Evolutionary conservation across 2,888 invertebrate species (phyloP).

Genomic region (Conus canariensis): DNA sequence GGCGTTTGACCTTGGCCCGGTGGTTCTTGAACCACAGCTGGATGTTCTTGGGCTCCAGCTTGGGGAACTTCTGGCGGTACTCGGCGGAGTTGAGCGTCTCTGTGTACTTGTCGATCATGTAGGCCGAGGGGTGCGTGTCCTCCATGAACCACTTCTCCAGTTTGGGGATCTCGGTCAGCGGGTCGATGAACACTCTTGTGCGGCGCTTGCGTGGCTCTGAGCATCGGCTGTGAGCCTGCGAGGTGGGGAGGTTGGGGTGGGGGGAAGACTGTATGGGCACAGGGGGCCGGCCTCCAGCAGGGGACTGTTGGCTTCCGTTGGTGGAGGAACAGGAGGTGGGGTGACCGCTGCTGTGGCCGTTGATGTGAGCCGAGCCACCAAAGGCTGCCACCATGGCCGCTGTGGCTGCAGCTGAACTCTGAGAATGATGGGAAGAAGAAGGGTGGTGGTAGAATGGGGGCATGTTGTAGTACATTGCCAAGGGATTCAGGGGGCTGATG

Average conservation of each 20-base stretch:
- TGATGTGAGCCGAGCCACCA: slow-evolving; percentile 36
- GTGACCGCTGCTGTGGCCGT: slow-evolving; percentile 39
- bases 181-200: slow-evolving; percentile 99
- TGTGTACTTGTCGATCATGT: slow-evolving; percentile 97
- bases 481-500: slow-evolving; percentile 64
- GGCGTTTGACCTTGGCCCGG: slow-evolving; percentile 97
- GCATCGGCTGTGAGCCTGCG: slow-evolving; percentile 47
- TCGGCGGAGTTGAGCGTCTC: slow-evolving; percentile 98
- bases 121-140: slow-evolving; percentile 99
- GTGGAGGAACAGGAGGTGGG: slow-evolving; percentile 37
- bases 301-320: slow-evolving; percentile 31
- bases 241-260: slow-evolving; percentile 39
- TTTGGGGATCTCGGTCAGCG: slow-evolving; percentile 93
- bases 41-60: slow-evolving; percentile 99
- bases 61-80: slow-evolving; percentile 98
- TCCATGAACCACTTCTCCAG: slow-evolving; percentile 92
- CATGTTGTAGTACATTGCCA: slow-evolving; percentile 72
- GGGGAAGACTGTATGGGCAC: slow-evolving; percentile 49
- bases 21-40: slow-evolving; percentile 99
- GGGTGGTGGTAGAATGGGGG: slow-evolving; percentile 65
- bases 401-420: slow-evolving; percentile 23
- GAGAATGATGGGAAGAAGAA: slow-evolving; percentile 66
- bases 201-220: slow-evolving; percentile 85
- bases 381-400: slow-evolving; percentile 42
- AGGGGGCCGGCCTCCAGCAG: slow-evolving; percentile 51